Conservation (phyloP, 2,113 vertebrate genomes). For the Hippocampus mohnikei region DNA sequence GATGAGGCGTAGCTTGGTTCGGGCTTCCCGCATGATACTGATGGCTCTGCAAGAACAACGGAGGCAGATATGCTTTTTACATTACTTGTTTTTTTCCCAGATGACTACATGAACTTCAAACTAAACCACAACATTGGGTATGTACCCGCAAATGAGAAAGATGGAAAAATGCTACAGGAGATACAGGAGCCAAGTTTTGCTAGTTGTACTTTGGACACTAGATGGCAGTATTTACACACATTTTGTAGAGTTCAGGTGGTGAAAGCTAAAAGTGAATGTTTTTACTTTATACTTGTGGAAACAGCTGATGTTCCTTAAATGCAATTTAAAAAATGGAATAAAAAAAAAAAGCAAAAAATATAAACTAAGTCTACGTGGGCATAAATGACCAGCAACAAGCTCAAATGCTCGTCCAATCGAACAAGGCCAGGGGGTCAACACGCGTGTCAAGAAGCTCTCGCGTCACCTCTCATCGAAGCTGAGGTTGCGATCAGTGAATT, state of each 20-base stretch:
- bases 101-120: too few species aligned
- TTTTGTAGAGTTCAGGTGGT: background rate
- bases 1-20: constrained; percentile 86
- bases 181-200: background rate
- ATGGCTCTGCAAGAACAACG: constrained; percentile 77
- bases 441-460: background rate
- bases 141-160: background rate
- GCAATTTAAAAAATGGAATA: too few species aligned
- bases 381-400: too few species aligned
- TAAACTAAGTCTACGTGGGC: too few species aligned
- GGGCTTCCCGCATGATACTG: constrained; percentile 94
- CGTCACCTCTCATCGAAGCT: constrained; percentile 92
- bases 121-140: background rate
- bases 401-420: background rate
- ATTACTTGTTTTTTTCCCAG: background rate
- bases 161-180: background rate
- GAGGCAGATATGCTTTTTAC: background rate
- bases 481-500: constrained; percentile 92
- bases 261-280: background rate
- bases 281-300: background rate
- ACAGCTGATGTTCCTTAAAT: too few species aligned
- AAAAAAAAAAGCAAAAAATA: too few species aligned
- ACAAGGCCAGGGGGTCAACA: background rate
- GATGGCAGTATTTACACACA: constrained; percentile 22
- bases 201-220: constrained; percentile 26